phyloP scores from a whole-genome alignment of 2,797 vertebrate species.

The Hoplostethus mediterraneus region DNA sequence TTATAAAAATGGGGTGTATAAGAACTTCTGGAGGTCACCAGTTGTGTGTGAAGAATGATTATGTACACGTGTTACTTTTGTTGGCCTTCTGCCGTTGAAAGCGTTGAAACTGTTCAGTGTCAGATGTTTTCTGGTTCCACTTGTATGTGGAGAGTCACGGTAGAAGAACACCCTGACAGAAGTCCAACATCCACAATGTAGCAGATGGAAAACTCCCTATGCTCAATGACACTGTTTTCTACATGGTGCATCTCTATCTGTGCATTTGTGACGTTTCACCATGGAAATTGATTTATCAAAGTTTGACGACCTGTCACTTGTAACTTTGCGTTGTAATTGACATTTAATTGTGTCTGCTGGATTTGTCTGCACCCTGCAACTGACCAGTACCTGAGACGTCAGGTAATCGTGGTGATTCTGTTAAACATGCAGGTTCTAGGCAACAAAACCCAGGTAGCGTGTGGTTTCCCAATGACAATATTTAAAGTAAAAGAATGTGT shows the following conservation, averaged over 20 bases:
- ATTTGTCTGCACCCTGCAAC: neutral
- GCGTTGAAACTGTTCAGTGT: conserved; percentile 10
- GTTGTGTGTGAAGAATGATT: conserved; percentile 43
- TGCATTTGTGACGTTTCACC: conserved; percentile 19
- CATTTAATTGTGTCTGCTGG: neutral
- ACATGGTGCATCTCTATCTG: neutral
- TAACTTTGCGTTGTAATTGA: neutral
- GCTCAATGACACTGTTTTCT: conserved; percentile 1
- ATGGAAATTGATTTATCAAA: neutral
- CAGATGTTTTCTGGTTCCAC: conserved; percentile 25
- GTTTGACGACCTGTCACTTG: neutral
- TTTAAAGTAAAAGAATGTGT: neutral
- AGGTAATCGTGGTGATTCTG: too few species aligned
- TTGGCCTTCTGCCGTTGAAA: conserved; percentile 16
- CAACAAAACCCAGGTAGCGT: neutral
- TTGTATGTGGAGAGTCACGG: conserved; percentile 16
- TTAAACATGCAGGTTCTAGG: conserved; percentile 1
- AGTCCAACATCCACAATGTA: neutral
- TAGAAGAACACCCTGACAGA: conserved; percentile 24
- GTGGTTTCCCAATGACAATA: neutral
- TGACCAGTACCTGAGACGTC: too few species aligned
- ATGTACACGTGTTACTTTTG: conserved; percentile 17
- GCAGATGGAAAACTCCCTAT: neutral
- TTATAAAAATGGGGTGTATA: conserved; percentile 13
- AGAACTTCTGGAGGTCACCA: conserved; percentile 24